Percentiles rank a stretch among this genome's conserved stretches.
phyloP scores from a whole-genome alignment of 30 jellyfish, hydroid and myxozoan genomes.

The Phacellophora camtschatica region DNA sequence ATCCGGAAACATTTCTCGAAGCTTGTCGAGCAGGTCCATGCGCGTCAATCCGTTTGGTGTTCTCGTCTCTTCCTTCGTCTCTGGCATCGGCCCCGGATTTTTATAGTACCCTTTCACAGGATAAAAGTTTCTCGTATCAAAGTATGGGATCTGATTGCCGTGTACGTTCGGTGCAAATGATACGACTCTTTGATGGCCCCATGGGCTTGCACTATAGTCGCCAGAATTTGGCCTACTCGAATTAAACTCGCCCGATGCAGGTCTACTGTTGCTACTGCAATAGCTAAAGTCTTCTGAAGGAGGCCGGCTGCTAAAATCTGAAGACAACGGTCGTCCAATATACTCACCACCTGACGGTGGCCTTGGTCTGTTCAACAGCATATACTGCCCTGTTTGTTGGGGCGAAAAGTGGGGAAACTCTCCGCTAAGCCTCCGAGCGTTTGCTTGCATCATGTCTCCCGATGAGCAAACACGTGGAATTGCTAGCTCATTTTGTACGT shows the following conservation, averaged over 20 bases:
- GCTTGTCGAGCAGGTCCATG: slow-evolving; percentile 81
- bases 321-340: slow-evolving; percentile 92
- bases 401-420: slow-evolving; percentile 60
- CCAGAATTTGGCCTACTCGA: slow-evolving; percentile 92
- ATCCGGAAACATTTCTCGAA: slow-evolving; percentile 84
- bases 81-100: slow-evolving; percentile 80
- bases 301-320: slow-evolving; percentile 96
- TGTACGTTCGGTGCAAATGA: slow-evolving; percentile 57
- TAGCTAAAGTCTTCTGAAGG: slow-evolving; percentile 93
- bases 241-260: slow-evolving; percentile 91
- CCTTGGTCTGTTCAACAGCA: slow-evolving; percentile 56
- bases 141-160: slow-evolving; percentile 73
- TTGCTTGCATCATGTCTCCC: slow-evolving; percentile 61
- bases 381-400: slow-evolving; percentile 61
- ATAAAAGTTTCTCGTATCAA: slow-evolving; percentile 84
- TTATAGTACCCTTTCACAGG: slow-evolving; percentile 82
- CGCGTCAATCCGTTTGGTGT: slow-evolving; percentile 64
- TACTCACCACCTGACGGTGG: slow-evolving; percentile 84
- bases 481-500: slow-evolving; percentile 36
- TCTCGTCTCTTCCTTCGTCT: slow-evolving; percentile 89
- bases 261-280: slow-evolving; percentile 87
- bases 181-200: slow-evolving; percentile 72
- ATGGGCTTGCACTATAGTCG: slow-evolving; percentile 73
- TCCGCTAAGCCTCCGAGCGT: slow-evolving; percentile 74
- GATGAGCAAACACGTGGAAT: slow-evolving; percentile 61